Evolutionary conservation across 1,140 invertebrate genomes (phyloP).

Genomic region (Stegodyphus dumicola): DNA sequence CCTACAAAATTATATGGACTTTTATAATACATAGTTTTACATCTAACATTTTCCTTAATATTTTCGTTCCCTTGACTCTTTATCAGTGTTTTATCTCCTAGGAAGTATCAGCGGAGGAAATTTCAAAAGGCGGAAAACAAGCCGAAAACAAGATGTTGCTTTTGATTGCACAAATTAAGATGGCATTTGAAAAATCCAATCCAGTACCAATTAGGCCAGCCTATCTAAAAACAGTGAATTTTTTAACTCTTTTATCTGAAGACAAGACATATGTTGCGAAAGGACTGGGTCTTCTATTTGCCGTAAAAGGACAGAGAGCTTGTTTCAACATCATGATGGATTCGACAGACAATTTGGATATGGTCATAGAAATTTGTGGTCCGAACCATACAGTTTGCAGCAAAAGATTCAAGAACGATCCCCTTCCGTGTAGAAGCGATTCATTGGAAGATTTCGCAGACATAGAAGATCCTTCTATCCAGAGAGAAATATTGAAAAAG

Average conservation of each 20-base stretch:
- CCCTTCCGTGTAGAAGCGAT: not conserved
- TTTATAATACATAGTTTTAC: no score
- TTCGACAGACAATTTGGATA: constrained; percentile 14
- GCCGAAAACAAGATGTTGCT: constrained; percentile 39
- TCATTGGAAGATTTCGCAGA: not conserved
- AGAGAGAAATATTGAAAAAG: not conserved
- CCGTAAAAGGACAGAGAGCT: constrained; percentile 60
- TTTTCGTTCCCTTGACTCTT: no score
- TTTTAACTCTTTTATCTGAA: not conserved
- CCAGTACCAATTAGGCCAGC: not conserved
- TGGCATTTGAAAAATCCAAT: constrained; percentile 15
- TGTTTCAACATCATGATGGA: constrained; percentile 60
- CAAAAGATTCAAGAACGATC: constrained; percentile 29
- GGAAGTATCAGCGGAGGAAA: constrained; percentile 19
- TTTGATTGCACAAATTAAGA: constrained; percentile 51
- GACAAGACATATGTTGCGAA: constrained; percentile 38
- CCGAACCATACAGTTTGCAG: constrained; percentile 53
- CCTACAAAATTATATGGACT: no score
- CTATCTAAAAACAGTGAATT: not conserved
- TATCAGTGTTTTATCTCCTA: no score
- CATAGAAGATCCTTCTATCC: not conserved
- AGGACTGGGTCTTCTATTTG: constrained; percentile 63
- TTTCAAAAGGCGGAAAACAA: constrained; percentile 6
- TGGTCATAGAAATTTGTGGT: constrained; percentile 62
- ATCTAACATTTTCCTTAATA: no score